Evolutionary conservation across 1,140 invertebrate species (phyloP).

Genomic region (Meloidogyne hapla): DNA sequence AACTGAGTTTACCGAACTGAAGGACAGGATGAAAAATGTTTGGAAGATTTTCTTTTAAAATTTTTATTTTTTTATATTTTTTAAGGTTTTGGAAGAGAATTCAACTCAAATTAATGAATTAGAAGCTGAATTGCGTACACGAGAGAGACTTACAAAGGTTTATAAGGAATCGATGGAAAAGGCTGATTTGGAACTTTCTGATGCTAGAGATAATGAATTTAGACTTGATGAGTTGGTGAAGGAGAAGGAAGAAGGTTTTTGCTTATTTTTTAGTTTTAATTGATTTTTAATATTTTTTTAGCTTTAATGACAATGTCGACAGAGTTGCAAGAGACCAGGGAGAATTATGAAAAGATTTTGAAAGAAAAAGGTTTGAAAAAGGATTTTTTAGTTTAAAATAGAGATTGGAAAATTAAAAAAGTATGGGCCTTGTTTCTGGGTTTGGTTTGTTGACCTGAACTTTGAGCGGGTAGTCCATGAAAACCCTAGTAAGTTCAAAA

Average conservation of each 20-base stretch:
- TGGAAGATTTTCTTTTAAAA: not conserved
- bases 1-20: too few species aligned
- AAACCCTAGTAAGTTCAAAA: too few species aligned
- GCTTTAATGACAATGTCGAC: slow-evolving; percentile 9
- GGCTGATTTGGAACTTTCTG: slow-evolving; percentile 25
- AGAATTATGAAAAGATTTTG: slow-evolving; percentile 3
- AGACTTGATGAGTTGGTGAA: slow-evolving; percentile 23
- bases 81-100: slow-evolving; percentile 27
- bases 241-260: slow-evolving; percentile 28
- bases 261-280: slow-evolving; percentile 3
- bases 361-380: slow-evolving; percentile 34
- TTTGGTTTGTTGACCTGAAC: too few species aligned
- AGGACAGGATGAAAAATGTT: too few species aligned
- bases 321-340: slow-evolving; percentile 8
- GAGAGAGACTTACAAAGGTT: slow-evolving; percentile 35
- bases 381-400: too few species aligned
- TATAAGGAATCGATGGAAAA: slow-evolving; percentile 34
- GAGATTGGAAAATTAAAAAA: too few species aligned
- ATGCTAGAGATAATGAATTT: slow-evolving; percentile 28
- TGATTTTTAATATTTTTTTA: slow-evolving; percentile 17
- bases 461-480: too few species aligned
- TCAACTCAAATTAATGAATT: slow-evolving; percentile 31
- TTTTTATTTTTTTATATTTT: slow-evolving; percentile 3
- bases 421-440: too few species aligned
- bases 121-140: slow-evolving; percentile 37